Conservation (phyloP, 2,888 invertebrate species). For the Cryptosula pallasiana region DNA sequence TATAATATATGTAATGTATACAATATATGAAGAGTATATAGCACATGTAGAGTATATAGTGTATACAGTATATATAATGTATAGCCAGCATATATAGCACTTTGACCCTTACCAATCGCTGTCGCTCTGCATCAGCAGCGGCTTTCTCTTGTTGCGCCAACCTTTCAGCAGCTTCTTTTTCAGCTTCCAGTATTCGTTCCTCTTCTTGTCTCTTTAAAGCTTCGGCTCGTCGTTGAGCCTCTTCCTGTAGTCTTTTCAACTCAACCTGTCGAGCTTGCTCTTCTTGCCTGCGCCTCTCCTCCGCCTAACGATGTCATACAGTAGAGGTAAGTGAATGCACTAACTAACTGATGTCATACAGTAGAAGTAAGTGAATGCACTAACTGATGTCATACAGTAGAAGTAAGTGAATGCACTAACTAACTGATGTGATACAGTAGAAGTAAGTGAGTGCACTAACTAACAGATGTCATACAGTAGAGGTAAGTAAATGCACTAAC, state of each 20-base stretch:
- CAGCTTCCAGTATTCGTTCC: slow-evolving; percentile 3
- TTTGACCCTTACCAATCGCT: neutral
- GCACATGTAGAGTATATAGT: too few relatives aligned
- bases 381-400: neutral
- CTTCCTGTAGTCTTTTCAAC: slow-evolving; percentile 14
- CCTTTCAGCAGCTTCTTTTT: slow-evolving; percentile 6
- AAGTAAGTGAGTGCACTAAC: too few relatives aligned
- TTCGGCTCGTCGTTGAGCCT: neutral
- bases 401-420: too few relatives aligned
- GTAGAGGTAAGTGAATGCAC: neutral
- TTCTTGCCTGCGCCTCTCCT: slow-evolving; percentile 13
- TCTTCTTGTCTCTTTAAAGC: neutral
- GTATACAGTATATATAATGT: too few relatives aligned
- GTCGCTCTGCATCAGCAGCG: neutral
- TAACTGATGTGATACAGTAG: too few relatives aligned
- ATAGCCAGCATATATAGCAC: too few relatives aligned
- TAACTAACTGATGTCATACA: neutral
- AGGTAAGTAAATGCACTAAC: too few relatives aligned
- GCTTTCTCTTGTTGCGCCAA: neutral
- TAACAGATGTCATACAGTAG: too few relatives aligned
- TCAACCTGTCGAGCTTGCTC: slow-evolving; percentile 5
- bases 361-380: neutral
- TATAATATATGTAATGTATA: too few relatives aligned
- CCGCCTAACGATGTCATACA: slow-evolving; percentile 9
- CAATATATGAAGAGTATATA: too few relatives aligned